Evolutionary conservation across 2,113 vertebrate genomes (phyloP).

Genomic region (Bujurquina vittata): DNA sequence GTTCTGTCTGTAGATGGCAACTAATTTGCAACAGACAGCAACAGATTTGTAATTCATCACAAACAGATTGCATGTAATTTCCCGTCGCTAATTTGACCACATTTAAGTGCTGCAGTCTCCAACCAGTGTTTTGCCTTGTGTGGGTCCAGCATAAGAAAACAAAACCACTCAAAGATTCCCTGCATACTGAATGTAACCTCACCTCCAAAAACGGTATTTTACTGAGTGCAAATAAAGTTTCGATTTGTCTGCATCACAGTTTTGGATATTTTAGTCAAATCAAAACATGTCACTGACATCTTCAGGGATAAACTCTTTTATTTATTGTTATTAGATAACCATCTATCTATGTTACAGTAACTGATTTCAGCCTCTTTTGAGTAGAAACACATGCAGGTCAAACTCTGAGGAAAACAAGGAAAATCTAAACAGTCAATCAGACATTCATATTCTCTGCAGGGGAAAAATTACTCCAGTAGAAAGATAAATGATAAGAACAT

Average conservation of each 20-base stretch:
- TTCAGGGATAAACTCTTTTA: too few species aligned
- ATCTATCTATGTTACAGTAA: too few species aligned
- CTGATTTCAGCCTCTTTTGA: too few species aligned
- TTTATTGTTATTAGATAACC: too few species aligned
- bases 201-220: neutral
- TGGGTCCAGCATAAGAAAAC: neutral
- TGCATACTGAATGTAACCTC: neutral
- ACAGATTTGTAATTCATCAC: too few species aligned
- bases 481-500: neutral
- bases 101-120: neutral
- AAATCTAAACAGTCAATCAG: neutral
- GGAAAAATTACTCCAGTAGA: neutral
- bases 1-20: neutral
- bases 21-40: too few species aligned
- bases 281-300: too few species aligned
- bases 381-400: neutral
- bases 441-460: neutral
- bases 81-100: accelerated
- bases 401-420: neutral
- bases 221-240: too few species aligned
- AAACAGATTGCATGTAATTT: neutral
- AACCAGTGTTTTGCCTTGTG: neutral
- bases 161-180: neutral
- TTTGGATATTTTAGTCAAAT: too few species aligned
- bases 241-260: neutral